Conservation (phyloP, 2,797 vertebrate species). For the Cyclura pinguis region DNA sequence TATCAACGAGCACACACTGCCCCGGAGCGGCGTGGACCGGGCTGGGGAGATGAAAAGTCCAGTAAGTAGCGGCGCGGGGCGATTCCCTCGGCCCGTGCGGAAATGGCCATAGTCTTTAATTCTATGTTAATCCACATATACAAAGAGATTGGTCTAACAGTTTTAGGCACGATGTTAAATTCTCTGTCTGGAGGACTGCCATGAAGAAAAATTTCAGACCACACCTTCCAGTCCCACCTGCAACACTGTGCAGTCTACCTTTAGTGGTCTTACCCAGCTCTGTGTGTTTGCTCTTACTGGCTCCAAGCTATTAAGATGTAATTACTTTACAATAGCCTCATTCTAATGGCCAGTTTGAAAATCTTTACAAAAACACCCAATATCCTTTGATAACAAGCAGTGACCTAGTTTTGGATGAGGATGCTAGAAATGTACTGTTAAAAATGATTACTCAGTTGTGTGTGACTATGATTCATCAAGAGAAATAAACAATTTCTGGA, state of each 20-base stretch:
- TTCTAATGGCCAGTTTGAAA: slow-evolving; percentile 43
- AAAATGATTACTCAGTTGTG: slow-evolving; percentile 78
- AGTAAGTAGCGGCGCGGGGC: too few relatives aligned
- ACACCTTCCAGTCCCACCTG: neutral
- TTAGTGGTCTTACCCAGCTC: too few relatives aligned
- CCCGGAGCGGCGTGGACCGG: too few relatives aligned
- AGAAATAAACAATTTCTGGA: slow-evolving; percentile 66
- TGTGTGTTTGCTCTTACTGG: neutral
- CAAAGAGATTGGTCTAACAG: neutral
- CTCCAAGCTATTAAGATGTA: neutral
- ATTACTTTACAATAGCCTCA: neutral
- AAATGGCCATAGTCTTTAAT: neutral
- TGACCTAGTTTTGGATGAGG: slow-evolving; percentile 72
- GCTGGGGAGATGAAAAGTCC: too few relatives aligned
- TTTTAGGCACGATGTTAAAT: neutral
- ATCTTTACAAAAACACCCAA: slow-evolving; percentile 60
- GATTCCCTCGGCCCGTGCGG: too few relatives aligned
- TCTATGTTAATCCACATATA: neutral
- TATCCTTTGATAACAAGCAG: slow-evolving; percentile 56
- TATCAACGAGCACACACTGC: too few relatives aligned
- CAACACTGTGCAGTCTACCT: too few relatives aligned
- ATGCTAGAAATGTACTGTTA: slow-evolving; percentile 67
- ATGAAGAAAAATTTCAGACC: neutral
- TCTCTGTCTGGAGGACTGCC: neutral
- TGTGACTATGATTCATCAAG: slow-evolving; percentile 74